A percentile compares a stretch with the other conserved stretches of the same genome.
phyloP scores from a whole-genome alignment of 1,140 invertebrate species.

The Scaptomyza pallida region DNA sequence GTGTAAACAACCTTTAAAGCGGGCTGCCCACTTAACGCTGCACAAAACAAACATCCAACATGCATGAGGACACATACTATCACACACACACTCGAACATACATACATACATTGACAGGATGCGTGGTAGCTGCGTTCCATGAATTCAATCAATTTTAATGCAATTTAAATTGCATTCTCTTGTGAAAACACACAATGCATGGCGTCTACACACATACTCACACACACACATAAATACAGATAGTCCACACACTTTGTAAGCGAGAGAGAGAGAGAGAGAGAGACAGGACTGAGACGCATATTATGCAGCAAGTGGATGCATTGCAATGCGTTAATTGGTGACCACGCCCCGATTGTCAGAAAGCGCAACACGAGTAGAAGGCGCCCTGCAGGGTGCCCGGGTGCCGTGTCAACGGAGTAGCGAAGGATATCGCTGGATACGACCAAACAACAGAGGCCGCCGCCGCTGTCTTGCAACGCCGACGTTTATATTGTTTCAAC shows the following conservation, averaged over 20 bases:
- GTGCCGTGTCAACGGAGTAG: neutral
- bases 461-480: constrained; percentile 39
- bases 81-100: constrained; percentile 3
- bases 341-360: constrained; percentile 43
- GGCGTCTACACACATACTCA: constrained; percentile 47
- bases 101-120: constrained; percentile 41
- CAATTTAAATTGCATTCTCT: constrained; percentile 82
- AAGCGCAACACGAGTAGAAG: constrained; percentile 7
- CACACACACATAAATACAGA: constrained; percentile 36
- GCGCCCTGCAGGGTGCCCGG: neutral
- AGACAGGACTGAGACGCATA: constrained; percentile 44
- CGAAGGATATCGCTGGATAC: constrained; percentile 1
- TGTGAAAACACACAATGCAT: constrained; percentile 78
- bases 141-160: constrained; percentile 83
- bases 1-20: constrained; percentile 49
- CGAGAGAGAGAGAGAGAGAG: too few species aligned
- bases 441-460: neutral
- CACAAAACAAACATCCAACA: constrained; percentile 37
- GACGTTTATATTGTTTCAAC: constrained; percentile 65
- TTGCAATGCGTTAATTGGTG: constrained; percentile 76
- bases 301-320: constrained; percentile 59
- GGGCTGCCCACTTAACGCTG: constrained; percentile 57
- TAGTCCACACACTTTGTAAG: constrained; percentile 19
- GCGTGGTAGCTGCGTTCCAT: constrained; percentile 56
- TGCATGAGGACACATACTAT: constrained; percentile 3